phyloP scores from a whole-genome alignment of 2,888 invertebrate genomes.

The Ophonus ardosiacus region DNA sequence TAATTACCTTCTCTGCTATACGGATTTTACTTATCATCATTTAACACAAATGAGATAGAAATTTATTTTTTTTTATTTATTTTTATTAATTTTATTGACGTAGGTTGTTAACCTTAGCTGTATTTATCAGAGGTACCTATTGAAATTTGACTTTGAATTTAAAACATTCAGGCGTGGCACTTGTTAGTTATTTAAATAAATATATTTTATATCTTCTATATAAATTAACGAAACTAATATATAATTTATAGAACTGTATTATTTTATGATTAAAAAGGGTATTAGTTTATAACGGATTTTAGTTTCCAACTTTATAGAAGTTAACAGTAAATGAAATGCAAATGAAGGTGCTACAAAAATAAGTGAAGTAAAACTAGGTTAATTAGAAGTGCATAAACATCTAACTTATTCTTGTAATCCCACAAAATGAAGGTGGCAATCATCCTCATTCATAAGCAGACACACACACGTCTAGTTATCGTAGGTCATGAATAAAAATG shows the following conservation, averaged over 20 bases:
- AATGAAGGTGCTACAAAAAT: slow-evolving; percentile 27
- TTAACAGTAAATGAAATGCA: slow-evolving; percentile 46
- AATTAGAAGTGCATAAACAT: slow-evolving; percentile 31
- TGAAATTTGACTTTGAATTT: too few species aligned
- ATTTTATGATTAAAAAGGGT: not conserved
- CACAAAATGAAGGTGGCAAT: slow-evolving; percentile 18
- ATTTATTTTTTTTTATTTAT: too few species aligned
- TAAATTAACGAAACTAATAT: not conserved
- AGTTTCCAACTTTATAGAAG: slow-evolving; percentile 1
- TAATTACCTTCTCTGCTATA: too few species aligned
- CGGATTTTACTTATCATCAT: too few species aligned
- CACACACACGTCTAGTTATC: not conserved
- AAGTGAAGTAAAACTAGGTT: slow-evolving; percentile 34
- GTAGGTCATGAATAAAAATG: slow-evolving; percentile 36
- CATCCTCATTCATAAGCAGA: not conserved
- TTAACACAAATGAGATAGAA: too few species aligned
- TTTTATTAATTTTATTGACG: too few species aligned
- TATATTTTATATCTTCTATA: too few species aligned
- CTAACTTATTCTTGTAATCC: not conserved
- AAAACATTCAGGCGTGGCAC: too few species aligned
- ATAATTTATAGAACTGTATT: not conserved
- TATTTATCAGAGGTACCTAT: too few species aligned
- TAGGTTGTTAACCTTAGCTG: too few species aligned
- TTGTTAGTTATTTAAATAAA: too few species aligned
- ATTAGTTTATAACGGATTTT: slow-evolving; percentile 25